Evolutionary conservation across 2,888 invertebrate species (phyloP).

Genomic region (Chaitophorus viminalis): DNA sequence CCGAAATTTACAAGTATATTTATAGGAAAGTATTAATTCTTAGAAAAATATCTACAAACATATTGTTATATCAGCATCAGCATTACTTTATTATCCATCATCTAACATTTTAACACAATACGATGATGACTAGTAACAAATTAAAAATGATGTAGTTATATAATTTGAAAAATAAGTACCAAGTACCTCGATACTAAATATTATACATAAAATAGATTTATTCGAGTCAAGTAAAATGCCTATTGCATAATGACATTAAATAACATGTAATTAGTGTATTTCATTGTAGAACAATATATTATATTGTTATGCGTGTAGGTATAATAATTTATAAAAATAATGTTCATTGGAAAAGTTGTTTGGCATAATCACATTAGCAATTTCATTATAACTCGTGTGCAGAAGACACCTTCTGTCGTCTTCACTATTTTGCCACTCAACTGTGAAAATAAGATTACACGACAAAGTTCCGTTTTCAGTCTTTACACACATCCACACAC

Average conservation of each 20-base stretch:
- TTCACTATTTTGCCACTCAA: neutral
- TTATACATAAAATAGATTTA: neutral
- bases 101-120: too few relatives aligned
- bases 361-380: neutral
- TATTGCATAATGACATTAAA: neutral
- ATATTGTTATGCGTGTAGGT: neutral
- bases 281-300: neutral
- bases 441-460: conserved; percentile 38
- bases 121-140: too few relatives aligned
- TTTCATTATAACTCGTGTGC: conserved; percentile 3
- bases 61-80: too few relatives aligned
- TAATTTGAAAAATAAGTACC: too few relatives aligned
- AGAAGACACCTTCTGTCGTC: conserved; percentile 1
- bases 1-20: too few relatives aligned
- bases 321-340: too few relatives aligned
- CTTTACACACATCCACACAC: neutral
- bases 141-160: too few relatives aligned
- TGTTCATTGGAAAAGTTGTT: neutral
- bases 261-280: neutral
- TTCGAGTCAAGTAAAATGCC: neutral
- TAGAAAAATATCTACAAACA: too few relatives aligned
- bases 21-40: too few relatives aligned
- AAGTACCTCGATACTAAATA: too few relatives aligned
- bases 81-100: too few relatives aligned
- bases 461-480: conserved; percentile 11